Evolutionary conservation across 2,888 invertebrate genomes (phyloP), one percentile per base, ranked within the genome.

Genomic region (Sympetrum striolatum): DNA sequence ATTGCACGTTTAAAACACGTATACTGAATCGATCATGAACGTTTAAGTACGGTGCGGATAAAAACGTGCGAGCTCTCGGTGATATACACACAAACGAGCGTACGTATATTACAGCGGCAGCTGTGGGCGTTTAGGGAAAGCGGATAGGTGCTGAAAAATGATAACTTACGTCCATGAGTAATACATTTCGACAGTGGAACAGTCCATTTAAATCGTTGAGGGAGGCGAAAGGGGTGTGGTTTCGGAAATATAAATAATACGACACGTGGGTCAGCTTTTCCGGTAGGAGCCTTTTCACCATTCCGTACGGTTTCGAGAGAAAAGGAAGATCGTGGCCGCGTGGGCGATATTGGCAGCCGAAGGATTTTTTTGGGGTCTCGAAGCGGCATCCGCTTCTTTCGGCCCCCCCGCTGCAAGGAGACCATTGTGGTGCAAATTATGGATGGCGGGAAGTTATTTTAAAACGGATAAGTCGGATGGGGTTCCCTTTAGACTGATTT

Each of bases 121-220:
- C 58, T 8, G 86, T 60, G 86, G 86, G 86, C 82, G 58, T 31
- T 35, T 35, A 0, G 39, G 37, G 31, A n/a, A 31, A 37, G n/a
- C 37, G 53, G 81, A 82, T 35, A 35, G 82, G 86, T 60, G 60
- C 37, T 86, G 86, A 60, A 60, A 86, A 86, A 60, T 53, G 31
- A 25, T 86, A 86, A 60, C 60, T 58, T 60, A 60, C 22, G 37
- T n/a, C 86, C 60, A 22, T 5, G n/a, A 37, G 86, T 58, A 86
- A 86, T 86, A 58, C 37, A n/a, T 64, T 60, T 86, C n/a, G 86
- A 86, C 64, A 35, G 35, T 37, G 86, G 73, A 31, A 73, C 73
- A 73, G 18, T 48, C 86, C 60, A 60, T 37, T 82, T 86, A 86
- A 60, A 60, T 37, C 60, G 81, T 48, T 53, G 53, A 48, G 82